These are phyloP conservation scores for Neoscelio sp. DNA, from an alignment of 2,888 invertebrate genomes.

Conservation along the genomic window DNA sequence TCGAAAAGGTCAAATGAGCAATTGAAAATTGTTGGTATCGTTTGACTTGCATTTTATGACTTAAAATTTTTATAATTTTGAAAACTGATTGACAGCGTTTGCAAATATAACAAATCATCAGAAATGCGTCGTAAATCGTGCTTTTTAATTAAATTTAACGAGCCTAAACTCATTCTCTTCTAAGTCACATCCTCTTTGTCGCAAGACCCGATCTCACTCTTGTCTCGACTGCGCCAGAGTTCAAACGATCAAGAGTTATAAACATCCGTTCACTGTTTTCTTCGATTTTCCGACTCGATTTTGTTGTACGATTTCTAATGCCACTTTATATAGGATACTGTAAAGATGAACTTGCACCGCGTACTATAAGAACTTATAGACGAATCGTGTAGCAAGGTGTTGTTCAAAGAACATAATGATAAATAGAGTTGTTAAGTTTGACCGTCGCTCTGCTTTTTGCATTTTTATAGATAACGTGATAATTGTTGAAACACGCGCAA, in stretches of 20 bases:
- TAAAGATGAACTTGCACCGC: slow-evolving; percentile 18
- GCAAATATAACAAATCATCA: background rate
- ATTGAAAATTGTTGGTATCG: no score
- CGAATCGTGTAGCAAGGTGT: slow-evolving; percentile 17
- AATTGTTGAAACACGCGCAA: slow-evolving; percentile 43
- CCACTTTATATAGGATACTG: background rate
- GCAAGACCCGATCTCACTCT: slow-evolving; percentile 7
- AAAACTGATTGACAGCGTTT: background rate
- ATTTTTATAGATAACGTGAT: slow-evolving; percentile 70
- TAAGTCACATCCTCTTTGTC: slow-evolving; percentile 34
- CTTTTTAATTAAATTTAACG: background rate
- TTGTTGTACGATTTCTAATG: slow-evolving; percentile 13
- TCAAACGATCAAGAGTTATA: background rate
- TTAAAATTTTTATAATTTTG: no score
- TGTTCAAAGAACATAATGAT: slow-evolving; percentile 14
- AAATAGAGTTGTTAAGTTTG: slow-evolving; percentile 41
- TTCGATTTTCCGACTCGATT: slow-evolving; percentile 17
- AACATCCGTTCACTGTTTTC: slow-evolving; percentile 16
- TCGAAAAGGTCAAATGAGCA: background rate
- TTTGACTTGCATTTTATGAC: no score
- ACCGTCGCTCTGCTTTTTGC: slow-evolving; percentile 68
- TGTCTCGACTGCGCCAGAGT: slow-evolving; percentile 1
- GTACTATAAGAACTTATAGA: slow-evolving; percentile 27
- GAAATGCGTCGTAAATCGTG: background rate
- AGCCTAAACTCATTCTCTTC: background rate